Evolutionary conservation across 1,140 invertebrate species (phyloP), one percentile per base, ranked within the genome.

Genomic region (Philaenus spumarius): DNA sequence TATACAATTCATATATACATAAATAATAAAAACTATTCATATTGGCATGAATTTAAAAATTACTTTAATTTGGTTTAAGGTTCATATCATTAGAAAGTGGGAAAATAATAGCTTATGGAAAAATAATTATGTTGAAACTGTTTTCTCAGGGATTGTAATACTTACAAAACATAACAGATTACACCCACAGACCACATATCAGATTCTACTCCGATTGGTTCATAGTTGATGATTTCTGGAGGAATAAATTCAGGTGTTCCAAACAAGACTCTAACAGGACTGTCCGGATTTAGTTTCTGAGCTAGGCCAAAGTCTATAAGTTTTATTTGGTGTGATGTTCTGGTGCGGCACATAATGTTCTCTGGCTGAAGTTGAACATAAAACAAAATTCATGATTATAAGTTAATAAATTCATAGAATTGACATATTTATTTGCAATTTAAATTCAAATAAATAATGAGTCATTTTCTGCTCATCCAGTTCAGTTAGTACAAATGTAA

Each of bases 161-260:
- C 90, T 89, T 78, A 95, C 90, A 96, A 74, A 53, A 95, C 87
- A 68, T 96, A 97, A 69, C 90, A 93, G 56, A 96, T 91, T 39
- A 97, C 92, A 19, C 94, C 93, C 11, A 96, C 78, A 58, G 85
- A 87, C 94, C 94, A 97, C 89, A 97, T 95, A 67, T 97, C 94
- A 2, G 90, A 90, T 34, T 86, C 80, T 15, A 84, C 82, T 26
- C 86, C 83, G 35, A 97, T 88, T 1, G 85, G 85, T 67, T 96
- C 93, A 70, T 92, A 95, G 73, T 86, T 93, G 45, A 96, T 87
- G 39, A 97, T 88, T 77, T 97, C 94, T 0, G 94, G 94, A 0
- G 93, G 85, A 62, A 95, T 87, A 68, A 97, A 97, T 73, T 97
- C 94, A 1, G 93, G 91, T 0, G 93, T 97, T 14, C 93, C 94